phyloP scores from a whole-genome alignment of 23 tunicate genomes.

The Ascidia mentula region DNA sequence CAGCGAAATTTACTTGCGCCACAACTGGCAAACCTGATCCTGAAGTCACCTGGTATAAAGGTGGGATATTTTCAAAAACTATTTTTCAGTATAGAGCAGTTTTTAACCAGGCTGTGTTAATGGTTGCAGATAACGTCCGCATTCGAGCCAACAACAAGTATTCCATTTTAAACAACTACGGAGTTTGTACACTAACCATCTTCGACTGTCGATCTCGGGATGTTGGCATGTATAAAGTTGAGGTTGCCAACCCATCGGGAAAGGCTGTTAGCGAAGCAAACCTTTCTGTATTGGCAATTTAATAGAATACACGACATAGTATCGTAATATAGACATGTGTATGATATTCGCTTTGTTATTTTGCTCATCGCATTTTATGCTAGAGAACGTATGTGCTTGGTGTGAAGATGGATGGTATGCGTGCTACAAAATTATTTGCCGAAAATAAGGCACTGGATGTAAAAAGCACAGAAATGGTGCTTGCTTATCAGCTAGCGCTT shows the following conservation, averaged over 20 bases:
- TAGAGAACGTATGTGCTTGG: not conserved
- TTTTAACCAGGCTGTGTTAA: no score
- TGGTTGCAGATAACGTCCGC: slow-evolving; percentile 47
- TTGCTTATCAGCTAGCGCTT: no score
- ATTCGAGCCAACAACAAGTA: slow-evolving; percentile 92
- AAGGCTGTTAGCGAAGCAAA: slow-evolving; percentile 80
- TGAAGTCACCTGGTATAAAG: slow-evolving; percentile 93
- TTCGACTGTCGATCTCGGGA: slow-evolving; percentile 81
- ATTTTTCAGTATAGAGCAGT: not conserved
- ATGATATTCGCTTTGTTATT: not conserved
- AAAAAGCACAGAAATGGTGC: no score
- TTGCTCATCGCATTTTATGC: not conserved
- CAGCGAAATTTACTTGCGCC: slow-evolving; percentile 93
- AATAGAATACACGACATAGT: not conserved
- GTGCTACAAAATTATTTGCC: no score
- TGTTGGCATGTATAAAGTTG: slow-evolving; percentile 75
- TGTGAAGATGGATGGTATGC: not conserved
- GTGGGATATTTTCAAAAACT: slow-evolving; percentile 20
- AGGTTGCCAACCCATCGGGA: slow-evolving; percentile 68
- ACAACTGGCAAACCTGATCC: slow-evolving; percentile 81
- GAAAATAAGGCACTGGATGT: no score
- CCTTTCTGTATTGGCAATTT: slow-evolving; percentile 22
- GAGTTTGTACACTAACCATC: slow-evolving; percentile 84
- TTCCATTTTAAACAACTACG: slow-evolving; percentile 77
- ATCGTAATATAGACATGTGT: not conserved